Percentiles rank a stretch among this genome's conserved stretches.
phyloP scores from a whole-genome alignment of 2,797 vertebrate genomes.

The Schizopygopsis malacanthus region DNA sequence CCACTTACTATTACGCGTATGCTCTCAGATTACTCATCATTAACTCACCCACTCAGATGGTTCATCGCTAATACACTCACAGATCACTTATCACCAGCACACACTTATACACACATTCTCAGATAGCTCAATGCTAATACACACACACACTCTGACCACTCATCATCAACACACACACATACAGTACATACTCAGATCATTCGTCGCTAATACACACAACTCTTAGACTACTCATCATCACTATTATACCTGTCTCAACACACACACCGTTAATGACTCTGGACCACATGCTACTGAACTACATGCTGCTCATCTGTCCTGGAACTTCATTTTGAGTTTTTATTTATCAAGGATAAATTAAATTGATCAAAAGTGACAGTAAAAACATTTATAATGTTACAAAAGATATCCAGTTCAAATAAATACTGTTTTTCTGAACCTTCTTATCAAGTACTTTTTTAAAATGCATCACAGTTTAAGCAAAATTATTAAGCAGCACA shows the following conservation, averaged over 20 bases:
- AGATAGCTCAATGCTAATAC: neutral
- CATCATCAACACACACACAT: neutral
- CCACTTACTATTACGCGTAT: neutral
- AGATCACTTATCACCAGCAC: neutral
- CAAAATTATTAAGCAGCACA: no score
- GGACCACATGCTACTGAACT: neutral
- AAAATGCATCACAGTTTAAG: neutral
- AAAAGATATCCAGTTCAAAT: neutral
- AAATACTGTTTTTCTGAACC: neutral
- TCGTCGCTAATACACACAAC: neutral
- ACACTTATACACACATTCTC: neutral
- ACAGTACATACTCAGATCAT: neutral
- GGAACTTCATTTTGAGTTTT: neutral
- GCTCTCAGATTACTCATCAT: neutral
- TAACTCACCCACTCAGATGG: neutral
- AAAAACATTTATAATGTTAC: neutral
- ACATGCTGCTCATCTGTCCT: neutral
- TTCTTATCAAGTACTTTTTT: no score
- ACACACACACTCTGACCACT: neutral
- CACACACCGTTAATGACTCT: neutral
- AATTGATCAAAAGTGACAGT: neutral
- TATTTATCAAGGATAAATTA: neutral
- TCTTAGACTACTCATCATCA: neutral
- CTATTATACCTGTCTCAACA: neutral
- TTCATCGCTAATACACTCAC: neutral